Evolutionary conservation across 1,140 invertebrate species (phyloP), one percentile per base, ranked within the genome.

Genomic region (Cyphomyrmex costatus): DNA sequence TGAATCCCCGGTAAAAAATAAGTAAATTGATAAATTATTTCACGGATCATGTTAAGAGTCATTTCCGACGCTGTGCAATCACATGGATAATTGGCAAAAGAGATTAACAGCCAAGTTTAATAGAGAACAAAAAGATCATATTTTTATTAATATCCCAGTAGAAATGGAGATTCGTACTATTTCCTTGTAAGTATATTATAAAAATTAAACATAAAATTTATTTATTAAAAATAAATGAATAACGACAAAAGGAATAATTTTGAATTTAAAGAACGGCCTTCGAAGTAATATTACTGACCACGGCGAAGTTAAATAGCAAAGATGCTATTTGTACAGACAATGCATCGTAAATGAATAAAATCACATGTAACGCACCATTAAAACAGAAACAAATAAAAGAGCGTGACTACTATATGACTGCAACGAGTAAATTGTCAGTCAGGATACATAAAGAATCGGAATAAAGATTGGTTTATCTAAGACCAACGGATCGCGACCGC

Each of bases 331-430:
- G 53, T 42, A 58, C 66, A 82, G 53, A 82, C 79, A 82, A 82
- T 71, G 8, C 66, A 7, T 82, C 79, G 79, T 82, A 73, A 82
- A 82, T 82, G 53, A 2, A 82, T 24, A 53, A 82, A 73, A 82
- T 71, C 71, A 73, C 66, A 73, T 7, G 77, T 5, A 21, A 71
- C 51, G 66, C 66, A 12, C 24, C 53, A 82, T 82, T 82, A 82
- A 82, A 82, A 73, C 14, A 14, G 51, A 58, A 58, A 71, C 6
- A 19, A 8, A 58, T 71, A 71, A 33, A 80, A 71, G 60, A 73
- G 51, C 51, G 51, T 82, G 21, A 73, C 36, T 60, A 21, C 51
- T 42, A 42, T 42, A 12, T 42, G 24, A 19, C 21, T 2, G 24
- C n/a, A 33, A 33, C 46, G 30, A 82, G 8, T 68, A 58, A 58